Conservation (phyloP, 2,888 invertebrate genomes). For the Erebia aethiops region DNA sequence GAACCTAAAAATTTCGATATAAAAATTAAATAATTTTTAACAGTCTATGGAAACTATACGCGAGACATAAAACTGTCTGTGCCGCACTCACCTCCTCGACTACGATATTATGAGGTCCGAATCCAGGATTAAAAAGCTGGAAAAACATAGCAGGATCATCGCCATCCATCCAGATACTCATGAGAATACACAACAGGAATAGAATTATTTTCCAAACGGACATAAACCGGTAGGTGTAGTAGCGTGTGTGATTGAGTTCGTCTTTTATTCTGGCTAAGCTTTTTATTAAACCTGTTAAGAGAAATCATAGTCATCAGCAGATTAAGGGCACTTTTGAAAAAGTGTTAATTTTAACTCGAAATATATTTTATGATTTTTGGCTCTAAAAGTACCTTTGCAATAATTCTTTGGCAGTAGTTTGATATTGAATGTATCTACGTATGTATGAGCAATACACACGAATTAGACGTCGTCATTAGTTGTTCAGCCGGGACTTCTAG, state of each 20-base stretch:
- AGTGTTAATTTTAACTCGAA: too few species aligned
- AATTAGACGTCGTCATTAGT: too few species aligned
- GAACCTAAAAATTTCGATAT: conserved; percentile 72
- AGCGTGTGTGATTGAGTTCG: conserved; percentile 90
- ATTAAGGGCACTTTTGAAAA: too few species aligned
- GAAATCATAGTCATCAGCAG: background rate
- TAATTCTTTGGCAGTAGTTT: too few species aligned
- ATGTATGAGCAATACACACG: too few species aligned
- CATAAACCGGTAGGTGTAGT: conserved; percentile 94
- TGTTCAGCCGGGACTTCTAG: too few species aligned
- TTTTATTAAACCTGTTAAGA: conserved; percentile 85
- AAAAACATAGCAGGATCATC: conserved; percentile 91
- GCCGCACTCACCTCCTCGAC: conserved; percentile 85
- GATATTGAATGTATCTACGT: too few species aligned
- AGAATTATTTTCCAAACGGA: conserved; percentile 94
- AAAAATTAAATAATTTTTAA: background rate
- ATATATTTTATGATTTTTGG: too few species aligned
- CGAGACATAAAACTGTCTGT: background rate
- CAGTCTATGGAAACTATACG: background rate
- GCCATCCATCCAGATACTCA: conserved; percentile 89
- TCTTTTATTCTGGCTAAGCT: conserved; percentile 90
- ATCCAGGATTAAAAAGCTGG: conserved; percentile 87
- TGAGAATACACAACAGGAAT: conserved; percentile 89
- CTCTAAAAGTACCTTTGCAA: too few species aligned
- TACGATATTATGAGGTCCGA: conserved; percentile 90